These are phyloP conservation scores for Armadillidium nasatum DNA, from an alignment of 1,140 invertebrate genomes.

Conservation along the genomic window DNA sequence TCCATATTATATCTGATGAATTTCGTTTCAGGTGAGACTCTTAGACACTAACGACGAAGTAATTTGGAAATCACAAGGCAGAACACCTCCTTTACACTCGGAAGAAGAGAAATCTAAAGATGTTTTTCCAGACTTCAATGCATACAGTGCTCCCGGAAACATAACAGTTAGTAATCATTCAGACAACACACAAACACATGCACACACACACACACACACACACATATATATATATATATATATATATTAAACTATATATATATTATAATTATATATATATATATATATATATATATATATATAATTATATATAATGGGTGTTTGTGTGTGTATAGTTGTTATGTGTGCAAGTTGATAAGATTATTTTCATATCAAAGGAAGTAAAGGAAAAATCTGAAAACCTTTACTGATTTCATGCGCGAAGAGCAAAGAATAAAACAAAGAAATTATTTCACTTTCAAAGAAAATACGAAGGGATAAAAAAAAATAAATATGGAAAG, in stretches of 20 bases:
- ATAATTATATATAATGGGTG: too few species aligned
- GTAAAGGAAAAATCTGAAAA: too few species aligned
- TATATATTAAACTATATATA: not conserved
- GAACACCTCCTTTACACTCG: slow-evolving; percentile 27
- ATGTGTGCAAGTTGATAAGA: too few species aligned
- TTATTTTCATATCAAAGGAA: too few species aligned
- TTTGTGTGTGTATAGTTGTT: too few species aligned
- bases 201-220: too few species aligned
- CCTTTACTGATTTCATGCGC: too few species aligned
- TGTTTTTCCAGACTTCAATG: slow-evolving; percentile 40
- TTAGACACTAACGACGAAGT: not conserved
- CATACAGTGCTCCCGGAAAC: slow-evolving; percentile 41
- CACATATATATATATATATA: not conserved
- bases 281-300: too few species aligned
- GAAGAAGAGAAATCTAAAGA: slow-evolving; percentile 35
- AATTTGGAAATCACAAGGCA: slow-evolving; percentile 18
- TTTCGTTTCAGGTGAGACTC: not conserved
- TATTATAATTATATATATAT: not conserved
- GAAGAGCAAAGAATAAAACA: too few species aligned
- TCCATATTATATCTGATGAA: not conserved
- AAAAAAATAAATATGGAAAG: too few species aligned
- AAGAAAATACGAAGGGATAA: too few species aligned
- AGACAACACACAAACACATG: not conserved
- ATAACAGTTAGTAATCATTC: slow-evolving; percentile 35
- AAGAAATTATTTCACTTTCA: too few species aligned